Conservation (phyloP, 2,888 invertebrate genomes). For the Cordilura impudica region DNA sequence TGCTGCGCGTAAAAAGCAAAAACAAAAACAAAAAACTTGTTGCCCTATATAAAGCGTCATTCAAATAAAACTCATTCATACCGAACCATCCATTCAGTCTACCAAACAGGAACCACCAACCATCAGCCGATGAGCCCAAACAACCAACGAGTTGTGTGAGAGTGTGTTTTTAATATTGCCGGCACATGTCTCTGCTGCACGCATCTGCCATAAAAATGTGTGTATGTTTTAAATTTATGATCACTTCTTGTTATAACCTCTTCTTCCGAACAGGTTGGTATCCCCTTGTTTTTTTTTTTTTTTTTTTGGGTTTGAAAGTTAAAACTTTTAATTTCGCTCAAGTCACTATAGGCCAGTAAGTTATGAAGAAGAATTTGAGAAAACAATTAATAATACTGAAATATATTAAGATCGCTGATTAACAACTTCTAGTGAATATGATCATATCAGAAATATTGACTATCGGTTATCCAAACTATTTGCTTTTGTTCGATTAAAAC, state of each 20-base stretch:
- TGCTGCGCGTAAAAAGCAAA: neutral
- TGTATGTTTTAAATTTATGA: slow-evolving; percentile 12
- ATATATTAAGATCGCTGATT: too few relatives aligned
- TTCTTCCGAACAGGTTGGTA: neutral
- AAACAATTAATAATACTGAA: too few relatives aligned
- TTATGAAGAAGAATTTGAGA: too few relatives aligned
- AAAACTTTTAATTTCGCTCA: slow-evolving; percentile 22
- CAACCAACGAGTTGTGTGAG: slow-evolving; percentile 10
- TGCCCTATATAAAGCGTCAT: slow-evolving; percentile 47
- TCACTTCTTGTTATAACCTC: slow-evolving; percentile 15
- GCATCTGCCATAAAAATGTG: slow-evolving; percentile 32
- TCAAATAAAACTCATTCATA: slow-evolving; percentile 2
- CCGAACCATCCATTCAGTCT: slow-evolving; percentile 1
- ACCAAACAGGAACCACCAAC: neutral
- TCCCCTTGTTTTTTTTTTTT: neutral
- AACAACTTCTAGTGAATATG: too few relatives aligned
- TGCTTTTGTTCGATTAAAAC: too few relatives aligned
- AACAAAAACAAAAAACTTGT: slow-evolving; percentile 49
- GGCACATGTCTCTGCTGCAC: slow-evolving; percentile 33
- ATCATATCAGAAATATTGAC: too few relatives aligned
- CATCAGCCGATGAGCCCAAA: neutral
- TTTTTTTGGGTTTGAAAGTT: neutral
- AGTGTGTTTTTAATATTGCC: slow-evolving; percentile 4
- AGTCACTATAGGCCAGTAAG: neutral
- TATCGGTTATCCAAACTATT: too few relatives aligned